Percentiles rank a stretch among this genome's conserved stretches.
phyloP scores from a whole-genome alignment of 2,888 invertebrate genomes.

The Diaphora mendica region DNA sequence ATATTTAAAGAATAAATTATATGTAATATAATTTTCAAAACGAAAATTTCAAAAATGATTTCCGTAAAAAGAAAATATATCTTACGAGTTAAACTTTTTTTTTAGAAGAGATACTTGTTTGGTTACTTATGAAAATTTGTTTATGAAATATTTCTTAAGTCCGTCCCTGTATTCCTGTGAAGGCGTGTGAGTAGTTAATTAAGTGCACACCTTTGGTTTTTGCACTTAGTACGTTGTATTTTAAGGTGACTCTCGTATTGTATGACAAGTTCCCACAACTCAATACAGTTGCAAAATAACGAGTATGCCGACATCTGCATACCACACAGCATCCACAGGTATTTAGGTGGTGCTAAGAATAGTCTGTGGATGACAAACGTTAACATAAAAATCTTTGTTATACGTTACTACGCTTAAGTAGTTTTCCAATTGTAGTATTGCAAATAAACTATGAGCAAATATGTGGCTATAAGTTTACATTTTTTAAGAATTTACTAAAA shows the following conservation, averaged over 20 bases:
- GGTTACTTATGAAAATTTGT: not conserved
- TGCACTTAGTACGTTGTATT: constrained; percentile 74
- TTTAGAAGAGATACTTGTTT: not conserved
- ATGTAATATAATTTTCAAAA: no score
- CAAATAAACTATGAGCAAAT: constrained; percentile 2
- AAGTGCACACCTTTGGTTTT: constrained; percentile 78
- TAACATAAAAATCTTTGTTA: constrained; percentile 42
- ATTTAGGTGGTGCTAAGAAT: constrained; percentile 57
- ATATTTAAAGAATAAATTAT: no score
- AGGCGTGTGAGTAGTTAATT: constrained; percentile 75
- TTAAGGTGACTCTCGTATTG: constrained; percentile 70
- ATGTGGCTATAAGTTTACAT: not conserved
- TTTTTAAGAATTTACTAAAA: not conserved
- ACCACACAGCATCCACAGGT: constrained; percentile 52
- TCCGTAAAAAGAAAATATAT: no score
- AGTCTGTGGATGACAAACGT: constrained; percentile 45
- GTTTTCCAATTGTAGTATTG: constrained; percentile 18
- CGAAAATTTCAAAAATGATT: no score
- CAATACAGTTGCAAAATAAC: constrained; percentile 73
- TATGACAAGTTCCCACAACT: constrained; percentile 77
- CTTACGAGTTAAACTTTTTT: no score
- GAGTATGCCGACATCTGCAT: constrained; percentile 68
- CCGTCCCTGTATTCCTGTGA: constrained; percentile 43
- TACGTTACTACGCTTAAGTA: constrained; percentile 21
- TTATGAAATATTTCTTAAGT: constrained; percentile 26